phyloP scores from a whole-genome alignment of 2,888 invertebrate genomes.

The Amphipoea oculea region DNA sequence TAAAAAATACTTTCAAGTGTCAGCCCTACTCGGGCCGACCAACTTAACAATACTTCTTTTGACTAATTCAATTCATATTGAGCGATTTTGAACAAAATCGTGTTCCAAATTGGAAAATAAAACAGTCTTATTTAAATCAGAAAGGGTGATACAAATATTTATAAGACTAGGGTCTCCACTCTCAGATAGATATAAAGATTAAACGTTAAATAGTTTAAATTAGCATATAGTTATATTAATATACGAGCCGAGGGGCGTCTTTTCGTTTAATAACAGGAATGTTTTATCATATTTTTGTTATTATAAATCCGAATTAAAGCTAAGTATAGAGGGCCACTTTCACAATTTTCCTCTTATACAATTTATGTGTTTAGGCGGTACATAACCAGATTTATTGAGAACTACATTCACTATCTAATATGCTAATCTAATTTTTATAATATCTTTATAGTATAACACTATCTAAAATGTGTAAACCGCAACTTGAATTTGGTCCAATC shows the following conservation, averaged over 20 bases:
- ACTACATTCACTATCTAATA: slow-evolving; percentile 60
- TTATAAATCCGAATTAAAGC: slow-evolving; percentile 66
- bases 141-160: slow-evolving; percentile 76
- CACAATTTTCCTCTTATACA: slow-evolving; percentile 58
- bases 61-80: slow-evolving; percentile 66
- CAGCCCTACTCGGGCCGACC: slow-evolving; percentile 54
- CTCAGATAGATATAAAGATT: slow-evolving; percentile 74
- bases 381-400: slow-evolving; percentile 48
- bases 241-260: slow-evolving; percentile 77
- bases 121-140: slow-evolving; percentile 85
- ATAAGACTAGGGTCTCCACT: slow-evolving; percentile 81
- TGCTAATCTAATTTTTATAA: slow-evolving; percentile 51
- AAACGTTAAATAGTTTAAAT: slow-evolving; percentile 75
- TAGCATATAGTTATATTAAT: slow-evolving; percentile 72
- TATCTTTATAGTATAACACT: slow-evolving; percentile 50
- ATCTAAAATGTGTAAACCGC: slow-evolving; percentile 47
- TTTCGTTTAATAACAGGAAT: slow-evolving; percentile 74
- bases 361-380: slow-evolving; percentile 65
- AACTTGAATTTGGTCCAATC: slow-evolving; percentile 58
- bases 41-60: slow-evolving; percentile 67
- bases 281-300: slow-evolving; percentile 65
- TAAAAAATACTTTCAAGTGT: slow-evolving; percentile 73
- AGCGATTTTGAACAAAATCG: slow-evolving; percentile 63
- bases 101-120: slow-evolving; percentile 64
- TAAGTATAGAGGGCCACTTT: slow-evolving; percentile 64